These are phyloP conservation scores for Schrankia costaestrigalis DNA, from an alignment of 2,888 invertebrate genomes.

Conservation along the genomic window DNA sequence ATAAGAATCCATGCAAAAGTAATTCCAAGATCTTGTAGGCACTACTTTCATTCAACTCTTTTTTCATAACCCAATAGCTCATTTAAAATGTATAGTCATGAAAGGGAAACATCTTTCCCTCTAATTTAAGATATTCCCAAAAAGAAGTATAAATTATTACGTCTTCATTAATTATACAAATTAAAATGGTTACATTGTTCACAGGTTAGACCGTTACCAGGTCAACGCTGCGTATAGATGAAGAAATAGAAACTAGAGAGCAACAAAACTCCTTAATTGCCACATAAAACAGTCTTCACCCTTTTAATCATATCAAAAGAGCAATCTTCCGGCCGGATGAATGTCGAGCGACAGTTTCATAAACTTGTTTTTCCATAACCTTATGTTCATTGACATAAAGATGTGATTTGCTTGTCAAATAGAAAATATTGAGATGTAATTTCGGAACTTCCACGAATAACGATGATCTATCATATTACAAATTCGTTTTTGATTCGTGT, in stretches of 20 bases:
- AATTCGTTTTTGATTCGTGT: conserved; percentile 74
- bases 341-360: conserved; percentile 48
- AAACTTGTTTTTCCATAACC: conserved; percentile 28
- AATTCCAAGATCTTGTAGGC: no score
- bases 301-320: conserved; percentile 79
- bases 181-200: conserved; percentile 21
- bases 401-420: conserved; percentile 32
- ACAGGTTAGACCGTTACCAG: conserved; percentile 14
- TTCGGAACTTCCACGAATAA: conserved; percentile 66
- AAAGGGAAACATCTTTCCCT: no score
- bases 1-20: no score
- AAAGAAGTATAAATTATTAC: no score
- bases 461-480: conserved; percentile 71
- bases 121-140: no score
- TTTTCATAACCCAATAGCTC: no score
- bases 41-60: no score
- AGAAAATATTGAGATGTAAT: conserved; percentile 47
- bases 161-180: no score
- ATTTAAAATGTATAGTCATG: no score
- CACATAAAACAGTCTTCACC: conserved; percentile 77
- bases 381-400: conserved; percentile 36
- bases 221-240: conserved; percentile 17
- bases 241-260: conserved; percentile 55
- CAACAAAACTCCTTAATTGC: conserved; percentile 71
- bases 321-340: conserved; percentile 76